Percentiles rank a stretch among this genome's conserved stretches.
Conservation (phyloP, 2,113 vertebrate species). For the Synchiropus splendidus region DNA sequence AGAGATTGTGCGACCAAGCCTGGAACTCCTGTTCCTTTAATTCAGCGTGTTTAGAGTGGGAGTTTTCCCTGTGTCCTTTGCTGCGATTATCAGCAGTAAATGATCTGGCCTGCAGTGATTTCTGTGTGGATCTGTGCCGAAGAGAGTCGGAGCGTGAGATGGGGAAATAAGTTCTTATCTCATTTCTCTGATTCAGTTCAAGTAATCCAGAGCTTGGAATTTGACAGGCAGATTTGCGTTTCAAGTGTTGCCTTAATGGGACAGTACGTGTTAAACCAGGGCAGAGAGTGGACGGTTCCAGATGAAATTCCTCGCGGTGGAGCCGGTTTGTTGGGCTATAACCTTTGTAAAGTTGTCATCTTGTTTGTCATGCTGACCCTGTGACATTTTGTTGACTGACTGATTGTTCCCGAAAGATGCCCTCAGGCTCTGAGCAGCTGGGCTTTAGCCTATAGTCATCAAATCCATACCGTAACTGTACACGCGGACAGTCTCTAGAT, state of each 20-base stretch:
- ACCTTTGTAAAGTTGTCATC: slow-evolving; percentile 57
- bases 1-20: slow-evolving; percentile 49
- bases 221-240: slow-evolving; percentile 28
- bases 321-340: slow-evolving; percentile 48
- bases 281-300: no score
- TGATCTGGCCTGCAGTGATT: slow-evolving; percentile 44
- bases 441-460: slow-evolving; percentile 43
- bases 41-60: slow-evolving; percentile 56
- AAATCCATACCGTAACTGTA: slow-evolving; percentile 54
- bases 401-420: slow-evolving; percentile 58
- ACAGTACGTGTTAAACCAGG: no score
- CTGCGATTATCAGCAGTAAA: slow-evolving; percentile 44
- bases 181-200: slow-evolving; percentile 15
- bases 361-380: slow-evolving; percentile 39
- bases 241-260: slow-evolving; percentile 12
- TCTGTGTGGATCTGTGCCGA: slow-evolving; percentile 9
- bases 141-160: slow-evolving; percentile 11
- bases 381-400: slow-evolving; percentile 65
- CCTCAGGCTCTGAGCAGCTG: slow-evolving; percentile 57
- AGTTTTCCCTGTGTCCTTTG: slow-evolving; percentile 56
- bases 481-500: slow-evolving; percentile 32
- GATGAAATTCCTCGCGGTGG: no score
- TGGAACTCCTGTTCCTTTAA: slow-evolving; percentile 52
- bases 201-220: slow-evolving; percentile 20
- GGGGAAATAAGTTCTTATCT: slow-evolving; percentile 31